Evolutionary conservation across 2,113 vertebrate species (phyloP).

Genomic region (Diglossa brunneiventris): DNA sequence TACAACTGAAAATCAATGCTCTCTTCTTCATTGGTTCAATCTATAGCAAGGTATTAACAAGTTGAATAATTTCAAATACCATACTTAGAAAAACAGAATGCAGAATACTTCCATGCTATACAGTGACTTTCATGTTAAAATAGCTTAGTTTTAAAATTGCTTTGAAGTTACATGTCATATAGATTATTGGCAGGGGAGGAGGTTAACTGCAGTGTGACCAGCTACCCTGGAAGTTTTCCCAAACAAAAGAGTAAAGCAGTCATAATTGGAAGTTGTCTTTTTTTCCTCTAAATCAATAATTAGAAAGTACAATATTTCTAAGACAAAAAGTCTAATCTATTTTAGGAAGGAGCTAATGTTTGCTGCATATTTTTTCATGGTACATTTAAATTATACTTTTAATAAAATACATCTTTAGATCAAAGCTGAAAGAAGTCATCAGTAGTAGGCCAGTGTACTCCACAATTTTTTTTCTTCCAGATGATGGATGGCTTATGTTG

Average conservation of each 20-base stretch:
- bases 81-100: slow-evolving; percentile 44
- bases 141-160: slow-evolving; percentile 36
- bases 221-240: slow-evolving; percentile 43
- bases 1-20: slow-evolving; percentile 51
- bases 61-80: slow-evolving; percentile 45
- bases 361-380: slow-evolving; percentile 77
- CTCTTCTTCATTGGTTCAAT: slow-evolving; percentile 31
- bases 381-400: slow-evolving; percentile 84
- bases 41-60: slow-evolving; percentile 46
- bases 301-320: slow-evolving; percentile 71
- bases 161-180: slow-evolving; percentile 29
- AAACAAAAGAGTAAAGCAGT: slow-evolving; percentile 63
- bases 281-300: slow-evolving; percentile 66
- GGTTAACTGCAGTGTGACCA: slow-evolving; percentile 28
- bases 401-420: slow-evolving; percentile 86
- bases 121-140: slow-evolving; percentile 52
- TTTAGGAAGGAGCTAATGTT: slow-evolving; percentile 75
- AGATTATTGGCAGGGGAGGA: slow-evolving; percentile 29
- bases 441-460: slow-evolving; percentile 83
- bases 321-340: slow-evolving; percentile 78
- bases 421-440: slow-evolving; percentile 81
- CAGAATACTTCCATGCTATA: slow-evolving; percentile 53
- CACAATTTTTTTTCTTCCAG: slow-evolving; percentile 58
- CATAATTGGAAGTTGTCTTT: slow-evolving; percentile 46
- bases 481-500: slow-evolving; percentile 65